A percentile compares a stretch with the other conserved stretches of the same genome.
These are phyloP conservation scores for Syndactyla subalaris DNA, from an alignment of 2,797 vertebrate genomes.

Conservation along the genomic window DNA sequence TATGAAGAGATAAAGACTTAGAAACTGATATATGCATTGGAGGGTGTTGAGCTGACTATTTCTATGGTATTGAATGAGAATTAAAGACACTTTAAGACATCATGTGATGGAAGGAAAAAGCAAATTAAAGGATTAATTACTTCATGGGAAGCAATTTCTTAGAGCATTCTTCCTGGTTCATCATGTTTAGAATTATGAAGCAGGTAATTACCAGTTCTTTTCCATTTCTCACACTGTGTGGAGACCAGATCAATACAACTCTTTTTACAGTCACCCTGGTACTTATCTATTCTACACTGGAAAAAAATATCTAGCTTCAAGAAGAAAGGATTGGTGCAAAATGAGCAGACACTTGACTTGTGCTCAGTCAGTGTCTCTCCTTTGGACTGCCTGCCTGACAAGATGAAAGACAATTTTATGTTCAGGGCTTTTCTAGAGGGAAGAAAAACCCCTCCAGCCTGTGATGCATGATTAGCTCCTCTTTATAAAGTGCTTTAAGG, in stretches of 20 bases:
- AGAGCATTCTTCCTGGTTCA: neutral
- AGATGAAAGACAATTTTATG: neutral
- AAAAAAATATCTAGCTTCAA: neutral
- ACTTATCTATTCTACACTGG: neutral
- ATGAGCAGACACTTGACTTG: neutral
- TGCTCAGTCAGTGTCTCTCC: neutral
- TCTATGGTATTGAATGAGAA: neutral
- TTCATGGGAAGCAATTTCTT: neutral
- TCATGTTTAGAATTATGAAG: conserved; percentile 20
- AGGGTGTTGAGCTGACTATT: neutral
- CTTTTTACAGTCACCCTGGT: neutral
- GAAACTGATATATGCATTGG: neutral
- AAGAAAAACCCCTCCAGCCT: neutral
- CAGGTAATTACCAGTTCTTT: conserved; percentile 8
- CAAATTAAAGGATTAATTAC: conserved; percentile 12
- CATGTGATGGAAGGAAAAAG: neutral
- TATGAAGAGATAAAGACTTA: neutral
- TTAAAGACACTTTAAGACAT: neutral
- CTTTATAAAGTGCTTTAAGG: neutral
- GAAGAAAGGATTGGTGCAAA: neutral
- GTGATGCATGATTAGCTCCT: neutral
- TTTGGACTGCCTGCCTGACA: neutral
- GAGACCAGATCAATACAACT: conserved; percentile 13
- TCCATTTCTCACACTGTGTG: neutral
- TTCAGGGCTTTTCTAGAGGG: neutral